phyloP scores from a whole-genome alignment of 2,113 vertebrate genomes.

The Aviceda subcristata region DNA sequence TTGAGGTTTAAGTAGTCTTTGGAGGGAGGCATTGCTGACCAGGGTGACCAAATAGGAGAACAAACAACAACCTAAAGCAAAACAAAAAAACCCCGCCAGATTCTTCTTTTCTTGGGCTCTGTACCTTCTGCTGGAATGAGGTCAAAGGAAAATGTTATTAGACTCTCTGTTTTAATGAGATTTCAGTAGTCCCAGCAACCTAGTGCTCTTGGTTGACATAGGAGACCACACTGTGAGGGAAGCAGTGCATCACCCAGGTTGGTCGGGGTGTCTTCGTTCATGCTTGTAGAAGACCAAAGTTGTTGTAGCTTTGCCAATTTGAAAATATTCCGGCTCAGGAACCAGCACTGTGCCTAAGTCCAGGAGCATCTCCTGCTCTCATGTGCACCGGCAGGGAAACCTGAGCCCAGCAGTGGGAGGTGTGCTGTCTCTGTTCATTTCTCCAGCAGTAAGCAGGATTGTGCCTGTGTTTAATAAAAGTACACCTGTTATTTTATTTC shows the following conservation, averaged over 20 bases:
- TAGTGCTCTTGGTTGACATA: neutral
- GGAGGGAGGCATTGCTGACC: neutral
- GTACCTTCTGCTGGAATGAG: neutral
- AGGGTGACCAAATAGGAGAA: neutral
- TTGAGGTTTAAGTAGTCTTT: neutral
- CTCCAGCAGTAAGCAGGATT: neutral
- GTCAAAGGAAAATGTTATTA: neutral
- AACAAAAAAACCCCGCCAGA: neutral
- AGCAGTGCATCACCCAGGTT: neutral
- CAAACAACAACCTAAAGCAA: neutral
- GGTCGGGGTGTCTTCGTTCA: neutral
- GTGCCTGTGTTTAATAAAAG: constrained; percentile 15
- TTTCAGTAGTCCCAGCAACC: neutral
- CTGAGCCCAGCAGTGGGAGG: constrained; percentile 2
- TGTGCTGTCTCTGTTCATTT: neutral
- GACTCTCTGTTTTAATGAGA: neutral
- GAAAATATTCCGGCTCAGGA: neutral
- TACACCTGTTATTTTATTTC: constrained; percentile 49
- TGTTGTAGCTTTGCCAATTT: neutral
- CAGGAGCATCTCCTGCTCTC: neutral
- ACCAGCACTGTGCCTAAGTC: neutral
- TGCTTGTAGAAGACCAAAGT: neutral
- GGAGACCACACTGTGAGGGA: neutral
- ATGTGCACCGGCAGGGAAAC: neutral
- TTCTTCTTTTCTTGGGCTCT: neutral